phyloP scores from a whole-genome alignment of 2,888 invertebrate genomes.

The Scaptomyza caliginosa region DNA sequence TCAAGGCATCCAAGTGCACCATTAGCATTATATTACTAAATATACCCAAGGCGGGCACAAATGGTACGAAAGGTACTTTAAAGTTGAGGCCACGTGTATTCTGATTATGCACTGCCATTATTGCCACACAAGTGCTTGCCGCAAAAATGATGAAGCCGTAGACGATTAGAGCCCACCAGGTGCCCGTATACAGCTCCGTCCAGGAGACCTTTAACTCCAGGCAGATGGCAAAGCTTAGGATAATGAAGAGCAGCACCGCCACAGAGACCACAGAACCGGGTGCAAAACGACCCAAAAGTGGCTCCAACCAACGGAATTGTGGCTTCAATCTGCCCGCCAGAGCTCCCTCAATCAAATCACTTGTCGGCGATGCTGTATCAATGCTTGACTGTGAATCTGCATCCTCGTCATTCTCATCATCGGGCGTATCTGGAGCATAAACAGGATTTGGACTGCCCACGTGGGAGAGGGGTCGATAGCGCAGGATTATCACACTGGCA shows the following conservation, averaged over 20 bases:
- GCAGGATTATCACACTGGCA: conserved; percentile 93
- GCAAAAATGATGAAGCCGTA: conserved; percentile 87
- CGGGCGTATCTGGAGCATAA: conserved; percentile 86
- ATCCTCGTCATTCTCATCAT: conserved; percentile 85
- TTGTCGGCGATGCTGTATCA: conserved; percentile 86
- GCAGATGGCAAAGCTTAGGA: conserved; percentile 89
- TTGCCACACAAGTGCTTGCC: conserved; percentile 88
- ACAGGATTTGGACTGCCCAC: conserved; percentile 83
- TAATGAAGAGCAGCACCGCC: conserved; percentile 89
- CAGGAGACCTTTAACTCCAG: conserved; percentile 88
- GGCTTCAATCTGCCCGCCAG: conserved; percentile 91
- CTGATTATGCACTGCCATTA: conserved; percentile 91
- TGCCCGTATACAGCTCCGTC: conserved; percentile 85
- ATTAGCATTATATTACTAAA: conserved; percentile 92
- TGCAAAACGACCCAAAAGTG: conserved; percentile 89
- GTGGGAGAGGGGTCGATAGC: conserved; percentile 88
- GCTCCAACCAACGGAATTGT: conserved; percentile 90
- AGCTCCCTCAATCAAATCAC: conserved; percentile 86
- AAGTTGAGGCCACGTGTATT: conserved; percentile 89
- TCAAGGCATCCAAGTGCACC: conserved; percentile 91
- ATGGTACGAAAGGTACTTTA: conserved; percentile 92
- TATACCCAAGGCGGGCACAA: conserved; percentile 91
- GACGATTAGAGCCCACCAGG: conserved; percentile 89
- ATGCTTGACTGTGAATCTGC: conserved; percentile 87
- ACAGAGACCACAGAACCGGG: conserved; percentile 90